A percentile compares a stretch with the other conserved stretches of the same genome.
Conservation (phyloP, 1,140 invertebrate species). For the Drosophila nigromelanica region DNA sequence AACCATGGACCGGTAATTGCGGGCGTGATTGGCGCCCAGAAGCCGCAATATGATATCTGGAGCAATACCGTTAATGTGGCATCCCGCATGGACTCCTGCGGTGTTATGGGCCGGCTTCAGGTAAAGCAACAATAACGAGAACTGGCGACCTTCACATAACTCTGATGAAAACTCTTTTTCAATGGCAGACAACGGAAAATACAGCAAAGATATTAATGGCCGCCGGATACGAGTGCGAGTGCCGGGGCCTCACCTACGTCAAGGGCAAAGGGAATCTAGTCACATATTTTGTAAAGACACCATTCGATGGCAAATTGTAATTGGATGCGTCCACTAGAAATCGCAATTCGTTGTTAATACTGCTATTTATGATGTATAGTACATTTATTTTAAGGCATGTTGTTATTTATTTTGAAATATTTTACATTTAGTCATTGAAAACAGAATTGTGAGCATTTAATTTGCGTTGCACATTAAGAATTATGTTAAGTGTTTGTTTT, state of each 20-base stretch:
- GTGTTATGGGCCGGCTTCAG: conserved; percentile 93
- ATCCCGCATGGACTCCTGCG: conserved; percentile 98
- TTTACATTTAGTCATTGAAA: conserved; percentile 58
- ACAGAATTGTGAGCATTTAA: conserved; percentile 69
- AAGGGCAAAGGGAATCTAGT: conserved; percentile 97
- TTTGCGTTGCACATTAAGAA: conserved; percentile 54
- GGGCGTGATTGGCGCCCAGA: conserved; percentile 97
- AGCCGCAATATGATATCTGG: conserved; percentile 99
- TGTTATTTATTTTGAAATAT: conserved; percentile 74
- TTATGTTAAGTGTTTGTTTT: conserved; percentile 60
- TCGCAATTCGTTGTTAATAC: conserved; percentile 54
- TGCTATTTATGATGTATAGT: conserved; percentile 54
- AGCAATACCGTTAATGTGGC: conserved; percentile 98
- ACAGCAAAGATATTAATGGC: conserved; percentile 94
- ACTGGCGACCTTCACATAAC: neutral
- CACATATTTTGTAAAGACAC: conserved; percentile 95
- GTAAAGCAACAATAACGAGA: conserved; percentile 83
- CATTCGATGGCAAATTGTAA: conserved; percentile 86
- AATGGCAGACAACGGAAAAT: conserved; percentile 88
- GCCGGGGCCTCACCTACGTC: conserved; percentile 94
- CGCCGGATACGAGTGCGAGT: conserved; percentile 93
- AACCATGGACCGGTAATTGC: conserved; percentile 98
- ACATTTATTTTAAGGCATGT: conserved; percentile 56
- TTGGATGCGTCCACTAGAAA: conserved; percentile 40
- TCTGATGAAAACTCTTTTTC: neutral